phyloP scores from a whole-genome alignment of 2,888 invertebrate genomes.

The Drosophila atroscutellata region DNA sequence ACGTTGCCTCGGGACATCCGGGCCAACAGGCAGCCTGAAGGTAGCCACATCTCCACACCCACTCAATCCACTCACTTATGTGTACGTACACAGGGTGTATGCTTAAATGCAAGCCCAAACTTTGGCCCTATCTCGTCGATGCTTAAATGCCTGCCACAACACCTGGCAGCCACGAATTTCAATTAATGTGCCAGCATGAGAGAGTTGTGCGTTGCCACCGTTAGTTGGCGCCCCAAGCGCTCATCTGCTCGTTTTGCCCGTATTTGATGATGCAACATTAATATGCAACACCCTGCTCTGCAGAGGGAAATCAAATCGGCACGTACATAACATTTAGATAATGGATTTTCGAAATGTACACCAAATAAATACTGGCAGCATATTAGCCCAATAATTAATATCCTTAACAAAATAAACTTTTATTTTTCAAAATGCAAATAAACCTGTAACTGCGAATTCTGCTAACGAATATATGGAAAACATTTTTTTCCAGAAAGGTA shows the following conservation, averaged over 20 bases:
- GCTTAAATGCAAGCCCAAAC: constrained; percentile 45
- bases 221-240: constrained; percentile 36
- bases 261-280: constrained; percentile 74
- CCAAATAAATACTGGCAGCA: background rate
- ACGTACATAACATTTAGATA: background rate
- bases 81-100: constrained; percentile 3
- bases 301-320: background rate
- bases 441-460: background rate
- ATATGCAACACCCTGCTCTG: constrained; percentile 37
- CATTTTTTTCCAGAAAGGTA: background rate
- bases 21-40: constrained; percentile 53
- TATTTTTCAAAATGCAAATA: background rate
- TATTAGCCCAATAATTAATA: background rate
- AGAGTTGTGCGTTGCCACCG: constrained; percentile 38
- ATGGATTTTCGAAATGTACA: background rate
- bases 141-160: constrained; percentile 45
- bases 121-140: constrained; percentile 39
- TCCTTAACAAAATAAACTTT: background rate
- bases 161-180: constrained; percentile 77
- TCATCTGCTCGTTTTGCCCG: constrained; percentile 25
- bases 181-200: constrained; percentile 72
- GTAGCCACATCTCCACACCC: constrained; percentile 22
- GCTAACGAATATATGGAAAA: background rate
- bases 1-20: constrained; percentile 53
- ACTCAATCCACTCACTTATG: constrained; percentile 6